Percentiles rank a stretch among this genome's conserved stretches.
phyloP scores from a whole-genome alignment of 2,113 vertebrate genomes.

The Gadus chalcogrammus region DNA sequence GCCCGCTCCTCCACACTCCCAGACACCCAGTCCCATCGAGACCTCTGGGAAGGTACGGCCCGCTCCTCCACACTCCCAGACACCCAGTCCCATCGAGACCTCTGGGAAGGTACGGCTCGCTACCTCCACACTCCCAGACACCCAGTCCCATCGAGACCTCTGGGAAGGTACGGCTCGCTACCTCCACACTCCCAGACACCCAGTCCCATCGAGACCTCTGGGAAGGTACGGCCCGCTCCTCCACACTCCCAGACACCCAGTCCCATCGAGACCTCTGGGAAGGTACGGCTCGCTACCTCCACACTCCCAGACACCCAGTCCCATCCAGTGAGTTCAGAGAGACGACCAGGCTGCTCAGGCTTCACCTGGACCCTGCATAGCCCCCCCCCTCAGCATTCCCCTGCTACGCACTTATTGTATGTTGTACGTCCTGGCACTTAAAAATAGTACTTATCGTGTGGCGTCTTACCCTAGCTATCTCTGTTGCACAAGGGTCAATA shows the following conservation, averaged over 20 bases:
- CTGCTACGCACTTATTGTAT: no score
- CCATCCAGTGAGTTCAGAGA: no score
- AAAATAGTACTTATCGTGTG: no score
- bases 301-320: no score
- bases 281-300: conserved; percentile 69
- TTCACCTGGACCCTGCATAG: no score
- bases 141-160: conserved; percentile 80
- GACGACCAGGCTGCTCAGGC: no score
- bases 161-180: conserved; percentile 78
- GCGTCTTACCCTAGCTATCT: no score
- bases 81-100: conserved; percentile 77
- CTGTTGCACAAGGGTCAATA: no score
- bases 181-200: not conserved
- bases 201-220: conserved; percentile 82
- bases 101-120: conserved; percentile 82
- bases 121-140: not conserved
- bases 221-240: conserved; percentile 77
- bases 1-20: no score
- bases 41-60: conserved; percentile 86
- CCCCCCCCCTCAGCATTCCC: no score
- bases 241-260: not conserved
- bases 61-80: not conserved
- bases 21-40: conserved; percentile 69
- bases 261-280: conserved; percentile 87
- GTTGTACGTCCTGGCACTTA: no score